phyloP scores from a whole-genome alignment of 2,797 vertebrate genomes.

The Okamejei kenojei region DNA sequence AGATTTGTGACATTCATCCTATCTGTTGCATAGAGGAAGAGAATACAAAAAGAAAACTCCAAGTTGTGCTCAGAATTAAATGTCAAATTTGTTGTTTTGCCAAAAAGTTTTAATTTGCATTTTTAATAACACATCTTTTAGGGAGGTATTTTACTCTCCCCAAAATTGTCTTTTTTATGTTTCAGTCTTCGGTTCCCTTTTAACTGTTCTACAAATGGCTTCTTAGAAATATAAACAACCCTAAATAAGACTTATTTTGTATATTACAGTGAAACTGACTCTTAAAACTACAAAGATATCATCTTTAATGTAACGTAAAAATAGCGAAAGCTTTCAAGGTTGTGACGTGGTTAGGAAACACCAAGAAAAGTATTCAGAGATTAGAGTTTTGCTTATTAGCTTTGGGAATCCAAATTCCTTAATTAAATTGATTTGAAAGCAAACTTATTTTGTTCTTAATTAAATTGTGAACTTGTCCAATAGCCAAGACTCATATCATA shows the following conservation, averaged over 20 bases:
- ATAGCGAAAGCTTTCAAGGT: background rate
- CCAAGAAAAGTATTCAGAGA: background rate
- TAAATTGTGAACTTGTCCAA: background rate
- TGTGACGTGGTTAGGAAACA: background rate
- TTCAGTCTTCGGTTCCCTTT: background rate
- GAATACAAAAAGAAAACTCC: too few species aligned
- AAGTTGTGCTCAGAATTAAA: background rate
- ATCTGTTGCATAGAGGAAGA: too few species aligned
- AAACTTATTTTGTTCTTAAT: background rate
- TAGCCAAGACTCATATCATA: background rate
- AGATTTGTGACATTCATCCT: background rate
- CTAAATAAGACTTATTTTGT: background rate
- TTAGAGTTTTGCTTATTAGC: background rate
- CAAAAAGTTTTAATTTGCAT: background rate
- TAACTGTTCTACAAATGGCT: background rate
- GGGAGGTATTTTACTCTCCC: background rate
- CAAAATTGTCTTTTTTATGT: background rate
- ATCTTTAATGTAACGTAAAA: background rate
- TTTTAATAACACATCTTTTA: background rate
- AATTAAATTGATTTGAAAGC: background rate
- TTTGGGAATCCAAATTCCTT: background rate
- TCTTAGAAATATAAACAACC: background rate
- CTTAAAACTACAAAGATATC: background rate
- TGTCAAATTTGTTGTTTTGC: background rate
- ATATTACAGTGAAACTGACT: background rate